These are phyloP conservation scores for Ylistrum balloti DNA, from an alignment of 1,140 invertebrate species.

Conservation along the genomic window DNA sequence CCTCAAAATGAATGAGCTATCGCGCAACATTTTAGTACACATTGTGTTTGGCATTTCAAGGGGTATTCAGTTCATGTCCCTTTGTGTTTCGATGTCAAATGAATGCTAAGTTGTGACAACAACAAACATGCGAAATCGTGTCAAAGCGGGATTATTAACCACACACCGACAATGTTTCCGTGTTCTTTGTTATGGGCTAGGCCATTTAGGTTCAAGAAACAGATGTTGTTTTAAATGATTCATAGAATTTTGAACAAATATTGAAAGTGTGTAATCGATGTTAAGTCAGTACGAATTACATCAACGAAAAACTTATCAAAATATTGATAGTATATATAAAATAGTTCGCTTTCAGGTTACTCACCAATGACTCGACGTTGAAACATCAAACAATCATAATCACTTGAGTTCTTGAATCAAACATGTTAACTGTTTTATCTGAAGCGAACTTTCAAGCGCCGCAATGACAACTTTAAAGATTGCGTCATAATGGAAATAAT, in stretches of 20 bases:
- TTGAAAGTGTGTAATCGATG: not conserved
- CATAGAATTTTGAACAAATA: not conserved
- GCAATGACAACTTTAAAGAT: not conserved
- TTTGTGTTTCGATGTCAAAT: not conserved
- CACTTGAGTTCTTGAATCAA: not conserved
- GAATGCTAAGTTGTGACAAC: not conserved
- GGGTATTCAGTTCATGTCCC: not conserved
- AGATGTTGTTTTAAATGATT: slow-evolving; percentile 36
- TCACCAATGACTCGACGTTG: too few relatives aligned
- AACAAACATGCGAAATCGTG: not conserved
- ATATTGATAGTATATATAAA: not conserved
- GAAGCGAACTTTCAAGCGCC: not conserved
- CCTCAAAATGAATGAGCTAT: too few relatives aligned
- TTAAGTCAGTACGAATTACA: not conserved
- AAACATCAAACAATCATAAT: not conserved
- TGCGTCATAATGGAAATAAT: too few relatives aligned
- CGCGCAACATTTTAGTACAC: too few relatives aligned
- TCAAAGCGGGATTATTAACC: not conserved
- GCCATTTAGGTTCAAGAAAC: slow-evolving; percentile 32
- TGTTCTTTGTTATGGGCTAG: not conserved
- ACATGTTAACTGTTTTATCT: not conserved
- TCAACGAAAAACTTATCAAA: not conserved
- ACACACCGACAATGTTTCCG: not conserved
- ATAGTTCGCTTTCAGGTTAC: too few relatives aligned
- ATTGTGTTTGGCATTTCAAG: not conserved